A percentile compares a stretch with the other conserved stretches of the same genome.
phyloP scores from a whole-genome alignment of 2,797 vertebrate genomes.

The Rhinoraja longicauda region DNA sequence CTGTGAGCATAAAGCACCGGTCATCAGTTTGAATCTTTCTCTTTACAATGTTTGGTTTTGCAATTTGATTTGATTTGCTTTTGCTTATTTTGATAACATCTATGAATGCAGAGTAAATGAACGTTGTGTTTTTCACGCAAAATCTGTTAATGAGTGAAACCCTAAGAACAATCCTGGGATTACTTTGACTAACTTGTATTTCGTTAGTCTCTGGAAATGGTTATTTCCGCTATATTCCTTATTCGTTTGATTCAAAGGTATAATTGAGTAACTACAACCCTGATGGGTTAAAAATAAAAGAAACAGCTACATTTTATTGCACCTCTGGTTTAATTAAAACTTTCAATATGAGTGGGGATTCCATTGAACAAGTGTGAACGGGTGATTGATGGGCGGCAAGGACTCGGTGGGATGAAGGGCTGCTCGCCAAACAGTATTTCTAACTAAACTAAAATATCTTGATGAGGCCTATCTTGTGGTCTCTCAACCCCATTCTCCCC shows the following conservation, averaged over 20 bases:
- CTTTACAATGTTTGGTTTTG: not conserved
- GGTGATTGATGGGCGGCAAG: too few species aligned
- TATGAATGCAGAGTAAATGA: not conserved
- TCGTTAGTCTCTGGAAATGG: not conserved
- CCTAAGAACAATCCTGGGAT: not conserved
- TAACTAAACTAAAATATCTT: too few species aligned
- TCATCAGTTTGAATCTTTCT: not conserved
- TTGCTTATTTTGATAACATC: not conserved
- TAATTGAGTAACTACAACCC: not conserved
- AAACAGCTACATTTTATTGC: not conserved
- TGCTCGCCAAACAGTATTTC: too few species aligned
- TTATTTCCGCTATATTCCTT: not conserved
- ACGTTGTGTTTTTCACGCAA: not conserved
- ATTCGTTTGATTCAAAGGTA: not conserved
- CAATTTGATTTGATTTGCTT: not conserved
- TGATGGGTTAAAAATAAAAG: not conserved
- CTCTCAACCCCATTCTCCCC: too few species aligned
- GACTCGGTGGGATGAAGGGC: too few species aligned
- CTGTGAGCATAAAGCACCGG: not conserved
- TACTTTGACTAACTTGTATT: not conserved
- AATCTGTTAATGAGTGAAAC: slow-evolving; percentile 8
- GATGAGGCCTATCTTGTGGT: too few species aligned
- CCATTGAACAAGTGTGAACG: too few species aligned
- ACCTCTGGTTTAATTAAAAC: not conserved
- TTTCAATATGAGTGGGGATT: not conserved